Evolutionary conservation across 2,113 vertebrate species (phyloP).

Genomic region (Saccopteryx leptura): DNA sequence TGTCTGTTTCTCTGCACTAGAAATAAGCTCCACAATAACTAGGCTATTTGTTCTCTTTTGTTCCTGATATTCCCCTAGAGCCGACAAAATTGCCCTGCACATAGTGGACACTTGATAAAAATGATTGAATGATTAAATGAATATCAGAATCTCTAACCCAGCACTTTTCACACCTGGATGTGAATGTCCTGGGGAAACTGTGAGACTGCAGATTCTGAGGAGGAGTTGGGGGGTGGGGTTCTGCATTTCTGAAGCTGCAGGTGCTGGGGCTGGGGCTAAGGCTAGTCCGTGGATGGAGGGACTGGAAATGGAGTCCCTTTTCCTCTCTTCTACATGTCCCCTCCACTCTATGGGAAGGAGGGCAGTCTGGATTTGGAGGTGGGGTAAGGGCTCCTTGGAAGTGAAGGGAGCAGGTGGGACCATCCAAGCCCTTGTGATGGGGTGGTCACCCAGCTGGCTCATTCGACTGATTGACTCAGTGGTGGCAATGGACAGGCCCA

Average conservation of each 20-base stretch:
- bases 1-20: not conserved
- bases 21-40: not conserved
- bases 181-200: not conserved
- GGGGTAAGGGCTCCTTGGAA: not conserved
- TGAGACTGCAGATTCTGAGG: not conserved
- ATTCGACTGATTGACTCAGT: not conserved
- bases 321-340: not conserved
- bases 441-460: slow-evolving; percentile 68
- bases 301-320: not conserved
- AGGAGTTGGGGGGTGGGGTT: not conserved
- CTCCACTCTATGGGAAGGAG: not conserved
- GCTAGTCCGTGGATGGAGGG: not conserved
- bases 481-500: slow-evolving; percentile 6
- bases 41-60: not conserved
- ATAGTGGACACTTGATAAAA: not conserved
- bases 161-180: not conserved
- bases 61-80: not conserved
- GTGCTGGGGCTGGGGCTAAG: not conserved
- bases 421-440: not conserved
- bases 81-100: not conserved
- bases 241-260: not conserved
- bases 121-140: not conserved
- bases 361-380: not conserved
- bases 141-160: not conserved
- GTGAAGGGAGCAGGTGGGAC: slow-evolving; percentile 62